Evolutionary conservation across 2,797 vertebrate genomes (phyloP), one percentile per base, ranked within the genome.

Genomic region (Diglossa cyanea): DNA sequence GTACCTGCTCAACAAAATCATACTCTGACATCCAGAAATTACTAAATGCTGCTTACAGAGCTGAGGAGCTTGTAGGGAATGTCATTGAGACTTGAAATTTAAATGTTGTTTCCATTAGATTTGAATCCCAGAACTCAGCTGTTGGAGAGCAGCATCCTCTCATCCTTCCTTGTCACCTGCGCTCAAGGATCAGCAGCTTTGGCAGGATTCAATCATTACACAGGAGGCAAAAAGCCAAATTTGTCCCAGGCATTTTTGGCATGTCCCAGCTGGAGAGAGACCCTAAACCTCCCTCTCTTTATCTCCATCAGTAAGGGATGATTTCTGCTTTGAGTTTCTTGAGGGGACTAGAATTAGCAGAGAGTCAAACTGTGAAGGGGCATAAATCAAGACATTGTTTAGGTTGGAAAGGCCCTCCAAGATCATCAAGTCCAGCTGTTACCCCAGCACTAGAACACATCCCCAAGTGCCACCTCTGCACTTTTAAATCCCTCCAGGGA

Each of bases 401-500:
- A 51, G 45, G 25, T 13, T 71, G 51, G 44, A 45, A 77, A 58
- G 83, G 8, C 20, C 13, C 24, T 45, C 37, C 3, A 5, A 63
- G 28, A 19, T 9, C n/a, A 57, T 7, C 20, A 11, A 50, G n/a
- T 7, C 19, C 37, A 44, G 0, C n/a, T 11, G 8, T 7, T 57
- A 13, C 25, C 17, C 28, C 61, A 60, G 33, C 25, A 35, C 78
- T 23, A 8, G 3, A 50, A 3, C 63, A 11, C 1, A 1, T 18
- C 57, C 72, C 30, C 44, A 57, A 2, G n/a, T 17, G 19, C 35
- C 24, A 19, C 19, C 3, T 37, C 31, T 42, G 23, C 24, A 7
- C 1, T 10, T 40, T 35, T 30, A 39, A 63, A 71, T 14, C 20
- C 25, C 45, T 12, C 44, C 50, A 63, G 57, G 3, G 10, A 17